Percentiles rank a stretch among this genome's conserved stretches.
These are phyloP conservation scores for Nemopilema nomurai DNA, from an alignment of 30 jellyfish, hydroid and myxozoan species.

Conservation along the genomic window DNA sequence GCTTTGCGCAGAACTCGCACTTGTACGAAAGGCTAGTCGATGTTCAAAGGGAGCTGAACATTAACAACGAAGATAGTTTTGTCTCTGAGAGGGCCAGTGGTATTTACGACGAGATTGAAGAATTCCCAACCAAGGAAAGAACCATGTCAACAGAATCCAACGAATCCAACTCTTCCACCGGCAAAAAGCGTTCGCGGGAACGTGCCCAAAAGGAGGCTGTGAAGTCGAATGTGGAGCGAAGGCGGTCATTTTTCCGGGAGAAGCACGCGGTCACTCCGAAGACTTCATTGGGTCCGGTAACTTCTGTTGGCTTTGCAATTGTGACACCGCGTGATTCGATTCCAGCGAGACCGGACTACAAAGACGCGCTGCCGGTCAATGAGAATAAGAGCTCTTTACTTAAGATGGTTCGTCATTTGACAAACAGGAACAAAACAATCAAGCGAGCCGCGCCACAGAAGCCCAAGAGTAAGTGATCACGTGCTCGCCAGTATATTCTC, in stretches of 20 bases:
- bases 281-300: slow-evolving; percentile 1
- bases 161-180: slow-evolving; percentile 25
- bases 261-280: slow-evolving; percentile 43
- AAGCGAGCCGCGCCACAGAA: slow-evolving; percentile 18
- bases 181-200: slow-evolving; percentile 17
- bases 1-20: slow-evolving; percentile 1
- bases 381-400: slow-evolving; percentile 32
- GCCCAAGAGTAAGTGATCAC: slow-evolving; percentile 14
- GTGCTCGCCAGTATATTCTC: neutral
- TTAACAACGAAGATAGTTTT: neutral
- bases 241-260: slow-evolving; percentile 52
- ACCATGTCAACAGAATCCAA: slow-evolving; percentile 58
- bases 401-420: slow-evolving; percentile 8
- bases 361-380: slow-evolving; percentile 15
- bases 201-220: slow-evolving; percentile 2
- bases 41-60: slow-evolving; percentile 1
- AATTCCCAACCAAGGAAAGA: slow-evolving; percentile 1
- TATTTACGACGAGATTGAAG: slow-evolving; percentile 44
- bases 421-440: slow-evolving; percentile 25
- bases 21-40: slow-evolving; percentile 46
- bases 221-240: slow-evolving; percentile 36
- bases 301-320: slow-evolving; percentile 38
- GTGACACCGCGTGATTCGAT: slow-evolving; percentile 13
- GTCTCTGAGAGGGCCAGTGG: slow-evolving; percentile 36
- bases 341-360: neutral